Percentiles rank a stretch among this genome's conserved stretches.
These are phyloP conservation scores for Halichoeres trimaculatus DNA, from an alignment of 2,113 vertebrate species.

Conservation along the genomic window DNA sequence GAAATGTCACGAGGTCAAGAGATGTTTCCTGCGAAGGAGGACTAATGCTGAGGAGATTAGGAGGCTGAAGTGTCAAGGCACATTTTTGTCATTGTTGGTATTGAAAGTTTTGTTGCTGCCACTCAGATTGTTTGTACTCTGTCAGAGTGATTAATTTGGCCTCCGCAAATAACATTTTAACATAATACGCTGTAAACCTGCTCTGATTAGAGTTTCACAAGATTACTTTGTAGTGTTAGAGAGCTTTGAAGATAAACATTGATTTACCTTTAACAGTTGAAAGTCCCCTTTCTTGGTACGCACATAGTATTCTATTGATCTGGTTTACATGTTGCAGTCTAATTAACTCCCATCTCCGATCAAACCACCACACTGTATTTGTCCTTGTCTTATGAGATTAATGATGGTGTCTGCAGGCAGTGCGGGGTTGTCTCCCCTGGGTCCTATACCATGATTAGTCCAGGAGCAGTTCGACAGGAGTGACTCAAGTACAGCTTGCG, in stretches of 20 bases:
- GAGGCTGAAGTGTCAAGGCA: too few species aligned
- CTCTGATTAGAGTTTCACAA: background rate
- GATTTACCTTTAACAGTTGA: too few species aligned
- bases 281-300: background rate
- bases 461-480: slow-evolving; percentile 54
- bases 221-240: background rate
- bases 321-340: slow-evolving; percentile 9
- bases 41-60: background rate
- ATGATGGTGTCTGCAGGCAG: slow-evolving; percentile 34
- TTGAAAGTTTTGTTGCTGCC: too few species aligned
- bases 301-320: slow-evolving; percentile 36
- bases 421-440: slow-evolving; percentile 30
- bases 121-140: background rate
- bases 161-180: background rate
- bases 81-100: too few species aligned
- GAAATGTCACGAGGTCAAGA: background rate
- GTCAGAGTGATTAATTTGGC: too few species aligned
- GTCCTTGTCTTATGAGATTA: slow-evolving; percentile 58
- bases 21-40: background rate
- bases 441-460: slow-evolving; percentile 56
- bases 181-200: background rate
- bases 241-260: background rate
- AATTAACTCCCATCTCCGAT: slow-evolving; percentile 37
- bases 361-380: slow-evolving; percentile 13
- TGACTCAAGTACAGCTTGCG: slow-evolving; percentile 53